Evolutionary conservation across 2,113 vertebrate species (phyloP), one percentile per base, ranked within the genome.

Genomic region (Oryzias woworae): DNA sequence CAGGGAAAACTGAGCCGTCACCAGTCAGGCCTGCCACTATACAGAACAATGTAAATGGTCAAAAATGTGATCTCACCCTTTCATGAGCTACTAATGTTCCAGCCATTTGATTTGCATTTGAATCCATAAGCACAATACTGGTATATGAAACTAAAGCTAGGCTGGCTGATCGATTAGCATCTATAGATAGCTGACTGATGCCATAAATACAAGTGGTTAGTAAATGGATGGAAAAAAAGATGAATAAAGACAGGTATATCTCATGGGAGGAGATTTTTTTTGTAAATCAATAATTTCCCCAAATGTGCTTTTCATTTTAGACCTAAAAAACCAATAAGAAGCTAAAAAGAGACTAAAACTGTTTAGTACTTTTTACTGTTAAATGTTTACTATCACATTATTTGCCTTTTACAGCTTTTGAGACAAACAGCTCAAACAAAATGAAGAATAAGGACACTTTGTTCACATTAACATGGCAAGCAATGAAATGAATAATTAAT

Each of bases 401-500:
- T 62, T 49, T 36, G 22, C 57, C 16, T 50, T 28, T 44, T 53
- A 12, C 23, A 46, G 24, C 53, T 31, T 59, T n/a, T 49, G 60
- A 59, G 47, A 8, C 68, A 58, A 49, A 73, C 52, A 24, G 58
- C 58, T 28, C 57, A 59, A 80, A 53, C 56, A 72, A 75, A 67
- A 68, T 71, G 69, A 84, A 71, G 63, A 89, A 86, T 86, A 89
- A 86, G 87, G 78, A 88, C 87, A 85, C 84, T 88, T 88, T 86
- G 83, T 88, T 86, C 88, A 84, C 87, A 89, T 90, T 88, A 90
- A 85, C 78, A 73, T 84, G 62, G 80, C 77, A 72, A 84, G 86
- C 72, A 66, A 60, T 31, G 44, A 7, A 26, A 84, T 92, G 80
- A 86, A 92, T 92, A 82, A 91, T 90, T 87, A 81, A 92, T 80